Evolutionary conservation across 2,888 invertebrate species (phyloP), one percentile per base, ranked within the genome.

Genomic region (Fragum sueziense): DNA sequence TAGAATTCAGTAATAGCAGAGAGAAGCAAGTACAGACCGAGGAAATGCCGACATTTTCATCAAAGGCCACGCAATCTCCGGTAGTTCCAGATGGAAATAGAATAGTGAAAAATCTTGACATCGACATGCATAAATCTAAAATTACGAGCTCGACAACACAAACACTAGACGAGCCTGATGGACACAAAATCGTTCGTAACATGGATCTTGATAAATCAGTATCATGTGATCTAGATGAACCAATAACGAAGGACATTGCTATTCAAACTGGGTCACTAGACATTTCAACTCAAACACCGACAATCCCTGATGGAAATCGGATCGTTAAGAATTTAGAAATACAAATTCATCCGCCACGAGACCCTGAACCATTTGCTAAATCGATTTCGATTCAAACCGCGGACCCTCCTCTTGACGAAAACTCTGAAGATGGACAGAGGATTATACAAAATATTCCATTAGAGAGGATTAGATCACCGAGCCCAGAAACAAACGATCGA

Each of bases 171-270:
- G 59, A 47, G 22, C 62, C 70, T n/a, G 67, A 70, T 65, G 76
- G 79, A 22, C 68, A 27, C 25, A 68, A 61, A 62, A 72, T 73
- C 20, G 57, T 69, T n/a, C 76, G 52, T n/a, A 80, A 76, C 22
- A 51, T 80, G 67, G 70, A 31, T 11, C 1, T 52, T 34, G 31
- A 70, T 0, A 25, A 20, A n/a, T 14, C 34, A 14, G 22, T 37
- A n/a, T 9, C 22, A 57, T 11, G 11, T 22, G 34, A 25, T 7
- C 4, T n/a, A 22, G 41, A 41, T 2, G 65, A 65, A 33, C 41
- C 41, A 25, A 31, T 1, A 9, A 34, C 25, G 11, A n/a, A 27
- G 25, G 27, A 65, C 41, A 22, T 41, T 9, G n/a, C 41, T 9
- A 7, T 41, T 25, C 65, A 65, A 14, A 41, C 37, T 11, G 62